Evolutionary conservation across 2,888 invertebrate genomes (phyloP).

Genomic region (Ethmia dodecea): DNA sequence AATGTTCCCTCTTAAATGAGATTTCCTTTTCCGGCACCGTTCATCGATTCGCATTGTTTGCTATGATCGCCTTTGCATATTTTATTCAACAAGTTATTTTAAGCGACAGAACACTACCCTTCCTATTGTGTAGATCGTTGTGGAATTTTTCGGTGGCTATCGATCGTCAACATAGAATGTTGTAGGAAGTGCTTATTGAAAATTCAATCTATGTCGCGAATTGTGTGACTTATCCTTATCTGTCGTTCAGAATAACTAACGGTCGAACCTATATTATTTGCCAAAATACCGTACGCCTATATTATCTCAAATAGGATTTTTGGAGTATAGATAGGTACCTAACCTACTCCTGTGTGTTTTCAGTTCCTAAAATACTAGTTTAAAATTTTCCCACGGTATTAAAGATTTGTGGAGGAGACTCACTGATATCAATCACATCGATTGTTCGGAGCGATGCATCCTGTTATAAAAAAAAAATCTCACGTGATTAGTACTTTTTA

Average conservation of each 20-base stretch:
- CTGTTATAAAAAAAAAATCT: conserved; percentile 22
- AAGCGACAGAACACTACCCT: not conserved
- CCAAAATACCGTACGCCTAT: conserved; percentile 59
- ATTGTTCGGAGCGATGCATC: conserved; percentile 2
- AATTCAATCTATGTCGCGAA: conserved; percentile 51
- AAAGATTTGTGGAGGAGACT: too few species aligned
- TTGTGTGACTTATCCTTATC: conserved; percentile 59
- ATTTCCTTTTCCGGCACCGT: conserved; percentile 24
- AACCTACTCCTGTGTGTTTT: too few species aligned
- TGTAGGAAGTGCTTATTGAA: conserved; percentile 39
- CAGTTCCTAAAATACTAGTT: too few species aligned
- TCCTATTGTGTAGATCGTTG: conserved; percentile 1
- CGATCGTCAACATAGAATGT: too few species aligned
- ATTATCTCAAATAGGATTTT: conserved; percentile 60
- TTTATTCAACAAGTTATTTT: conserved; percentile 5
- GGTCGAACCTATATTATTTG: conserved; percentile 50
- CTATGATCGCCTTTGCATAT: conserved; percentile 11
- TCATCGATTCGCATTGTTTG: too few species aligned
- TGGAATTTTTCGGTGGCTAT: not conserved
- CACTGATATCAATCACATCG: too few species aligned
- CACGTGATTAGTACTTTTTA: conserved; percentile 32
- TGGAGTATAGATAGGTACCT: too few species aligned
- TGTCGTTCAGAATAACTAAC: conserved; percentile 57
- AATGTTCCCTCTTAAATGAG: conserved; percentile 31
- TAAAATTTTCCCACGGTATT: too few species aligned